phyloP scores from a whole-genome alignment of 2,113 vertebrate genomes.

The Bettongia penicillata region DNA sequence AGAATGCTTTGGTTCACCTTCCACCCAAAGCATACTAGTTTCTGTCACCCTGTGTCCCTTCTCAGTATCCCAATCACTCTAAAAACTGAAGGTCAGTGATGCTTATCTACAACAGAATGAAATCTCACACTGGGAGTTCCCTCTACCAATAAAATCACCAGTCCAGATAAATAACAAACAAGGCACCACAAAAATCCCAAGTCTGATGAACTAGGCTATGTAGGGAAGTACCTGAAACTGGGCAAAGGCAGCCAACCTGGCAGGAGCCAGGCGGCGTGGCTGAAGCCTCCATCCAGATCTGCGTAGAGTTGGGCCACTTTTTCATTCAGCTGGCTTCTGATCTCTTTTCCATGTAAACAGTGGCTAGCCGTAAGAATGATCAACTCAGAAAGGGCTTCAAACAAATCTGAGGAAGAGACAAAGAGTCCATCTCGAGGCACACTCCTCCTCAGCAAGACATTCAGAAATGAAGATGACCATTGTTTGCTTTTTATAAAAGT shows the following conservation, averaged over 20 bases:
- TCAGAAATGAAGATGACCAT: neutral
- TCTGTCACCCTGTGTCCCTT: neutral
- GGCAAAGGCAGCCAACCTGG: slow-evolving; percentile 97
- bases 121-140: neutral
- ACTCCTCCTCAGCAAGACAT: neutral
- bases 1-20: neutral
- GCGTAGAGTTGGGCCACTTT: slow-evolving; percentile 95
- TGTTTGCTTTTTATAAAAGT: neutral
- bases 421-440: neutral
- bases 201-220: neutral
- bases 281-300: slow-evolving; percentile 96
- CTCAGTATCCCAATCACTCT: neutral
- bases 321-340: slow-evolving; percentile 91
- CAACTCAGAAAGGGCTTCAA: slow-evolving; percentile 95
- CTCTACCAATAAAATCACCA: neutral
- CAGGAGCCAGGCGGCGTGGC: slow-evolving; percentile 95
- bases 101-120: neutral
- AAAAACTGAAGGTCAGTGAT: neutral
- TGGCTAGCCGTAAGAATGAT: slow-evolving; percentile 98
- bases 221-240: slow-evolving; percentile 92
- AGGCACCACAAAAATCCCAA: neutral
- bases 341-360: slow-evolving; percentile 96
- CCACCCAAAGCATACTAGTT: neutral
- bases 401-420: slow-evolving; percentile 87
- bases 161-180: neutral